These are phyloP conservation scores for Syngnathus acus DNA, from an alignment of 2,797 vertebrate genomes.

Conservation along the genomic window DNA sequence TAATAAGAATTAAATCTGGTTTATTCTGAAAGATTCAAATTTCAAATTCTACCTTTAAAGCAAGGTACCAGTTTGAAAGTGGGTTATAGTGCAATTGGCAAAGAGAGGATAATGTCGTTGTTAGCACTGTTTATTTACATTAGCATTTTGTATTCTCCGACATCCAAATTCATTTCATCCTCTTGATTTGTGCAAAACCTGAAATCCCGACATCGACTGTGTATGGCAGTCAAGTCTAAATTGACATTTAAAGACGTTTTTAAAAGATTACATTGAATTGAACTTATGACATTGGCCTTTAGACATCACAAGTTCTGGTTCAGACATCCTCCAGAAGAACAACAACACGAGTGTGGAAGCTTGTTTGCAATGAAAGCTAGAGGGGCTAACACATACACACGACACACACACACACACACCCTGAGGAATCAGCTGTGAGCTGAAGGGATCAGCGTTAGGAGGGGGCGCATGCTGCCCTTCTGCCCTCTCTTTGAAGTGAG, in stretches of 20 bases:
- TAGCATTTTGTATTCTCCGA: neutral
- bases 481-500: slow-evolving; percentile 76
- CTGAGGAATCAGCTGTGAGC: slow-evolving; percentile 62
- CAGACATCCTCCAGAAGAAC: slow-evolving; percentile 26
- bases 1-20: neutral
- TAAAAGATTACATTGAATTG: slow-evolving; percentile 24
- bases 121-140: slow-evolving; percentile 15
- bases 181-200: neutral
- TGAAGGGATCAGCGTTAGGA: slow-evolving; percentile 53
- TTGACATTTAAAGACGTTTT: slow-evolving; percentile 19
- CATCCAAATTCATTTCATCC: neutral
- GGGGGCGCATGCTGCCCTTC: slow-evolving; percentile 58
- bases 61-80: neutral
- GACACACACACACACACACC: neutral
- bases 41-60: neutral
- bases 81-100: neutral
- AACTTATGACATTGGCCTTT: neutral
- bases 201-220: slow-evolving; percentile 12
- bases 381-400: slow-evolving; percentile 45
- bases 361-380: slow-evolving; percentile 59
- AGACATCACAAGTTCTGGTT: slow-evolving; percentile 14
- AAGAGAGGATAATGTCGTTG: neutral
- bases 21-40: neutral
- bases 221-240: neutral
- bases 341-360: slow-evolving; percentile 32